These are phyloP conservation scores for Saccopteryx leptura DNA, from an alignment of 2,113 vertebrate genomes.

Conservation along the genomic window DNA sequence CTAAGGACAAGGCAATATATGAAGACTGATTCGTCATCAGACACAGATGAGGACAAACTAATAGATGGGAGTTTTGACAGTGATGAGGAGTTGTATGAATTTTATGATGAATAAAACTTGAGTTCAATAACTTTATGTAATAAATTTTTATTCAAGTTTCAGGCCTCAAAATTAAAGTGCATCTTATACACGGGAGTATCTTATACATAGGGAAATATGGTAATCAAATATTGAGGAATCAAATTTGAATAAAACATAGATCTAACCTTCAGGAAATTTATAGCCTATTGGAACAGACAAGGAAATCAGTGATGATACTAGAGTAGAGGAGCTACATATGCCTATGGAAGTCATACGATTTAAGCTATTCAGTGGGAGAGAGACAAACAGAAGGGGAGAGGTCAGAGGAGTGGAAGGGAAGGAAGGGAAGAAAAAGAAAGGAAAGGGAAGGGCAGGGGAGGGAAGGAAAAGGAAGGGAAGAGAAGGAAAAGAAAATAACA, in stretches of 20 bases:
- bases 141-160: too few relatives aligned
- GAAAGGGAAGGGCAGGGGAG: neutral
- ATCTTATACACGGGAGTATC: too few relatives aligned
- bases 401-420: neutral
- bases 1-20: too few relatives aligned
- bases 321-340: neutral
- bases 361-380: neutral
- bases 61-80: too few relatives aligned
- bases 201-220: too few relatives aligned
- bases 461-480: neutral
- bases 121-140: too few relatives aligned
- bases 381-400: rapidly evolving
- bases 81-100: too few relatives aligned
- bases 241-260: neutral
- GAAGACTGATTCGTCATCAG: too few relatives aligned
- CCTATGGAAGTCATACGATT: neutral
- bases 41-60: too few relatives aligned
- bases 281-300: neutral
- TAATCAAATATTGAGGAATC: neutral
- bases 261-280: neutral
- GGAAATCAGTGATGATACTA: neutral
- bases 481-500: neutral
- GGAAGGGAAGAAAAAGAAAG: neutral
- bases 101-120: too few relatives aligned
- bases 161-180: too few relatives aligned